Conservation (phyloP, 2,888 invertebrate genomes). For the Rhamnusium bicolor region DNA sequence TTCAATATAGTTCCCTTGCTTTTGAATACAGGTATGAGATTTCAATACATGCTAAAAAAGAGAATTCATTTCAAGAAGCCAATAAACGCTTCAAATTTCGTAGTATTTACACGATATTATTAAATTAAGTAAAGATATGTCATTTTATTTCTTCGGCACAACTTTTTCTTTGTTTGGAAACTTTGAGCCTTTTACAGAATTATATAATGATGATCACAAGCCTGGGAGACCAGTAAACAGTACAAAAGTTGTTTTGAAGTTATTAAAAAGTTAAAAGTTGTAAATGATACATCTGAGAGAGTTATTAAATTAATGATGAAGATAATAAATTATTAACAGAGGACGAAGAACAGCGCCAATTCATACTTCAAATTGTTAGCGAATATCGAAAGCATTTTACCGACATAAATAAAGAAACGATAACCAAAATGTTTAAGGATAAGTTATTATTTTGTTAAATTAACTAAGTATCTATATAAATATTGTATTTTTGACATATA, state of each 20-base stretch:
- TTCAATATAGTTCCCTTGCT: too few species aligned
- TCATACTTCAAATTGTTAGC: too few species aligned
- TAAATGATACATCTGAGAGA: background rate
- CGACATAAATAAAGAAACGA: too few species aligned
- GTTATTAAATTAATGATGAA: background rate
- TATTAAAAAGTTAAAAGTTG: background rate
- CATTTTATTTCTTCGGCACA: background rate
- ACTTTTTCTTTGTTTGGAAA: background rate
- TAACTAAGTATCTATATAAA: too few species aligned
- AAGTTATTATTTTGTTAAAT: too few species aligned
- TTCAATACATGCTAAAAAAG: background rate
- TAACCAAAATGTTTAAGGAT: too few species aligned
- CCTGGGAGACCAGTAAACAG: too few species aligned
- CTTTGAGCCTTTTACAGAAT: background rate
- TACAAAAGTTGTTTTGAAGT: background rate
- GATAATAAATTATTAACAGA: background rate
- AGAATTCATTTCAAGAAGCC: background rate
- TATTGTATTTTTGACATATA: too few species aligned
- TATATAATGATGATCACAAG: background rate
- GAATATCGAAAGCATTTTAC: too few species aligned
- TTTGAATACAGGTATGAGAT: too few species aligned
- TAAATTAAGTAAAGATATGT: background rate
- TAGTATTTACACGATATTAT: background rate
- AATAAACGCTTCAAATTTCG: too few species aligned
- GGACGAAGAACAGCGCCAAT: too few species aligned